Evolutionary conservation across 2,113 vertebrate genomes (phyloP).

Genomic region (Ammodytes dubius): DNA sequence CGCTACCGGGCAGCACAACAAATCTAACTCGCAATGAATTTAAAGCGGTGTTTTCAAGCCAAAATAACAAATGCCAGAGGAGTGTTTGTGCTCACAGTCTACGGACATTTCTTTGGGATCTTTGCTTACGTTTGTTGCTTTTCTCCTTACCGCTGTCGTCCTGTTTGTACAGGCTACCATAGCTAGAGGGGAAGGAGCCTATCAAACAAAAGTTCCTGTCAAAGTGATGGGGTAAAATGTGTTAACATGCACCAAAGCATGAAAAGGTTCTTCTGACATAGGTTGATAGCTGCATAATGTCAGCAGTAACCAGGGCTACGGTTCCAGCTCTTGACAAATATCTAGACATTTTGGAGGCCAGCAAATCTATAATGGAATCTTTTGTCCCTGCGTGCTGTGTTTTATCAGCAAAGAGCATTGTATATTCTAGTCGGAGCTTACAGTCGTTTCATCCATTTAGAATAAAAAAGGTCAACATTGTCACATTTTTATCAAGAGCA

Average conservation of each 20-base stretch:
- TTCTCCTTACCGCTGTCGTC: background rate
- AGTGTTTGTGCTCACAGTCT: background rate
- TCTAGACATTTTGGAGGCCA: background rate
- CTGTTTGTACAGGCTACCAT: background rate
- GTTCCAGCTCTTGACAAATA: background rate
- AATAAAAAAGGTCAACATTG: background rate
- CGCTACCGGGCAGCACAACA: background rate
- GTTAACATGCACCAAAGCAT: background rate
- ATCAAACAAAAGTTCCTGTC: background rate
- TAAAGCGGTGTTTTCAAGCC: slow-evolving; percentile 16
- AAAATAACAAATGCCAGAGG: background rate
- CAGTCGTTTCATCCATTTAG: too few relatives aligned
- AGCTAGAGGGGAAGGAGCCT: background rate
- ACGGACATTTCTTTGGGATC: background rate
- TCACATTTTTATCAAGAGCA: background rate
- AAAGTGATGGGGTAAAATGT: background rate
- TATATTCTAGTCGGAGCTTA: background rate
- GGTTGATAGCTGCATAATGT: background rate
- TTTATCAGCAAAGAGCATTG: background rate
- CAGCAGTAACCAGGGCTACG: background rate
- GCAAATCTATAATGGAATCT: background rate
- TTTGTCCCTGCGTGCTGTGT: background rate
- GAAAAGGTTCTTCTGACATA: background rate
- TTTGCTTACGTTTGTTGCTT: background rate
- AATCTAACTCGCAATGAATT: background rate